These are phyloP conservation scores for Cephus sareptanus DNA, from an alignment of 2,888 invertebrate species.

Conservation along the genomic window DNA sequence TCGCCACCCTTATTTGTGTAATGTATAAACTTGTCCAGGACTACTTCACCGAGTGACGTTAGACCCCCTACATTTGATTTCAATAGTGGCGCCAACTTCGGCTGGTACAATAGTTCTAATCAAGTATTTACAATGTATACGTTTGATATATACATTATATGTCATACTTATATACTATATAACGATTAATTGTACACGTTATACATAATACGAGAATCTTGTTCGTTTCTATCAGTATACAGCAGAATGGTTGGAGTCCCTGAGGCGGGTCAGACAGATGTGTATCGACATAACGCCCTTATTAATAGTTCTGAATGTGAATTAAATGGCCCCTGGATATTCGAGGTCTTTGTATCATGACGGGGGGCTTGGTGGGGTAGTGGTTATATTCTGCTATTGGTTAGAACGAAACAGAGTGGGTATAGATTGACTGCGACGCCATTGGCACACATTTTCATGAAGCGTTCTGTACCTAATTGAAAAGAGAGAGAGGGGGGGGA, in stretches of 20 bases:
- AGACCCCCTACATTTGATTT: not conserved
- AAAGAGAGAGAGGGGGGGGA: not conserved
- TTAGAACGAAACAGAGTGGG: slow-evolving; percentile 5
- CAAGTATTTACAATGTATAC: not conserved
- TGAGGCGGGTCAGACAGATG: slow-evolving; percentile 43
- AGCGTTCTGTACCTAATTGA: not conserved
- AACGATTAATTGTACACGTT: not conserved
- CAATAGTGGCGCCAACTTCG: not conserved
- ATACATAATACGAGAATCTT: not conserved
- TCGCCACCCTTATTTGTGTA: not conserved
- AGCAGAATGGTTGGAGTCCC: slow-evolving; percentile 6
- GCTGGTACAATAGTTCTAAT: not conserved
- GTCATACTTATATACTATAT: not conserved
- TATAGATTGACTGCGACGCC: not conserved
- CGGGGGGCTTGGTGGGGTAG: not conserved
- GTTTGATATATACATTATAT: not conserved
- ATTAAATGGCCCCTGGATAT: not conserved
- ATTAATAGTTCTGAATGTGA: slow-evolving; percentile 38
- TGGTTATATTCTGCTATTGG: not conserved
- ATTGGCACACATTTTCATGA: slow-evolving; percentile 1
- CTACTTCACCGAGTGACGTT: not conserved
- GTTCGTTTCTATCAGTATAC: not conserved
- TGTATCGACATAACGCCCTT: slow-evolving; percentile 45
- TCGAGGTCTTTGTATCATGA: not conserved
- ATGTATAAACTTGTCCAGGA: not conserved